These are phyloP conservation scores for Volucella inflata DNA, from an alignment of 2,888 invertebrate species.

Conservation along the genomic window DNA sequence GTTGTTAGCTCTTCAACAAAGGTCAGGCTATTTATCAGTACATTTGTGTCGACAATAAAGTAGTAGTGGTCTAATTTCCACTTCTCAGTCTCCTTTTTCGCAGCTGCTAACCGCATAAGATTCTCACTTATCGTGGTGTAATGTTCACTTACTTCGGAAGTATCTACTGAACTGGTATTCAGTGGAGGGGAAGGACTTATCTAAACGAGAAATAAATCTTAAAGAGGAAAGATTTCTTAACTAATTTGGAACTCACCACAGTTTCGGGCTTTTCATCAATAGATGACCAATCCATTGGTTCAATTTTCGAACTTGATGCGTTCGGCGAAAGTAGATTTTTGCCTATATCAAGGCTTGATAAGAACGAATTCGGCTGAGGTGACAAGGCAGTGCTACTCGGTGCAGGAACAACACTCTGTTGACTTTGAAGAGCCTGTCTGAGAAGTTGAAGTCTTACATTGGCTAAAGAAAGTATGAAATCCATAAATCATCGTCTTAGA, in stretches of 20 bases:
- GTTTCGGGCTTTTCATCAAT: conserved; percentile 44
- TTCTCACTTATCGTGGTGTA: conserved; percentile 77
- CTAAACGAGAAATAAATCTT: conserved; percentile 1
- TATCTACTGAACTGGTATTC: neutral
- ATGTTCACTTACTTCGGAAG: conserved; percentile 74
- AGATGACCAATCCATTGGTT: conserved; percentile 80
- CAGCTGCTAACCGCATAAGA: conserved; percentile 77
- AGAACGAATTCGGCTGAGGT: neutral
- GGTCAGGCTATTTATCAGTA: conserved; percentile 83
- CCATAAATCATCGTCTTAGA: neutral
- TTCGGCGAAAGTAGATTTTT: neutral
- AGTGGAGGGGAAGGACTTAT: conserved; percentile 5
- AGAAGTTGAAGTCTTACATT: conserved; percentile 77
- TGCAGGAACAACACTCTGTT: neutral
- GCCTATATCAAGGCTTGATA: neutral
- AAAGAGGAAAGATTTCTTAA: neutral
- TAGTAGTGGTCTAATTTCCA: conserved; percentile 79
- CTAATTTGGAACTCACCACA: conserved; percentile 24
- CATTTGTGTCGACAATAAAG: conserved; percentile 85
- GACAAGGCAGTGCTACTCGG: neutral
- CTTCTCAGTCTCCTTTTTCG: conserved; percentile 61
- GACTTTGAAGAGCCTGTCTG: conserved; percentile 66
- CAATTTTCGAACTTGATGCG: conserved; percentile 59
- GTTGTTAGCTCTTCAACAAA: conserved; percentile 82
- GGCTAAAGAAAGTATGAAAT: conserved; percentile 59